Base-by-base conservation (phyloP, 2,113 vertebrate genomes). In the Macroglossus sobrinus region DNA sequence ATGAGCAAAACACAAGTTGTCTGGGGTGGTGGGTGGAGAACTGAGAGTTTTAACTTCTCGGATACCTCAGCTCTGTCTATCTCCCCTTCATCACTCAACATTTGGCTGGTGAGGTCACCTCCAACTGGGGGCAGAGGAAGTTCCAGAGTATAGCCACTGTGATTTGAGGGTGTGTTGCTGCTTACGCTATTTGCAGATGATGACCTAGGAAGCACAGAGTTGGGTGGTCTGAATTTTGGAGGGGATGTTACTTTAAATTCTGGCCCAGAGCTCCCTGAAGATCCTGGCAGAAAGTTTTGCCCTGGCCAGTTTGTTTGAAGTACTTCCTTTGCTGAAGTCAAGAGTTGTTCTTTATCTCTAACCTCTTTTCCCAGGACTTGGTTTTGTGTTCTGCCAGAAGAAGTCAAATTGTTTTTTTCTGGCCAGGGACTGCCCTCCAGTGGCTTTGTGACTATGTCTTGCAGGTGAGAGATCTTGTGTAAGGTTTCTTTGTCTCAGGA, bases 371-470 rank as follows among this genome's bases (percentile, higher is more conserved):
- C 97, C 99, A 99, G 24, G 99, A 98, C 88, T 99, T 99, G 93
- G 99, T 99, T 98, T 99, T 99, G 98, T 99, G 99, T 97, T 99
- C 99, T 2, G 99, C 99, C 98, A 99, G 98, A 95, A 99, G 99
- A 99, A 95, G 98, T 99, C 99, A 94, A 99, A 99, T 94, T 99
- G 98, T 98, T 99, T 99, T 99, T 98, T 98, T 99, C 96, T 99
- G 98, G 84, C 99, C 99, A 1, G 98, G 99, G 93, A 99, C 99
- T 72, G 99, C 99, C 98, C 99, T 98, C 96, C 99, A 99, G 98
- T 99, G 99, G 97, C 99, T 99, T 98, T 99, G 98, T 75, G 99
- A 99, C 98, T 99, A 99, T 97, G 99, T 99, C 99, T 99, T 99
- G 99, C 99, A 99, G 98, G 99, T 99, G 98, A 99, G 99, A 9